Conservation (phyloP, 2,113 vertebrate species). For the Chionis minor region DNA sequence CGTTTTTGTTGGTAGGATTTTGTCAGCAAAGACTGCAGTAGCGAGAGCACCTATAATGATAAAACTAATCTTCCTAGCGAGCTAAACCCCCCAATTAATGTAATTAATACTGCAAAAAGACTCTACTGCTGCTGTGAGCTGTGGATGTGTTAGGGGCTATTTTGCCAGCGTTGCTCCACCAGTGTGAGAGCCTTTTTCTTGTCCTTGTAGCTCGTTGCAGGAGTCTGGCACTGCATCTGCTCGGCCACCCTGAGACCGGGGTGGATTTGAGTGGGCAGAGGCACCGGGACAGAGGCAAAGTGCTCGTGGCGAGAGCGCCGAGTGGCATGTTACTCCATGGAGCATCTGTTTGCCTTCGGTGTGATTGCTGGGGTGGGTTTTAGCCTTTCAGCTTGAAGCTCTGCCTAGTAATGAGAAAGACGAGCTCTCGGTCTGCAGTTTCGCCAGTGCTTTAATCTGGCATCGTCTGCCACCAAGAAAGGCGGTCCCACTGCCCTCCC, state of each 20-base stretch:
- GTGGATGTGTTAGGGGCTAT: neutral
- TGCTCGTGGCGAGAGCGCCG: fast-evolving
- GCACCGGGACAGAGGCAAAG: neutral
- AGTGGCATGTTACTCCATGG: fast-evolving
- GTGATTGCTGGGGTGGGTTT: neutral
- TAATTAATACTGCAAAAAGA: neutral
- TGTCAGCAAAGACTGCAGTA: neutral
- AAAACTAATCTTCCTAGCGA: neutral
- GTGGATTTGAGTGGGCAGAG: neutral
- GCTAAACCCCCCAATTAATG: neutral
- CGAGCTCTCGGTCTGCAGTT: neutral
- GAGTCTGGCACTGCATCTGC: neutral
- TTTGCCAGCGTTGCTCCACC: neutral
- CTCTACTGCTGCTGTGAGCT: neutral
- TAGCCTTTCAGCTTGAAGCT: neutral
- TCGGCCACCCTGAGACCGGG: neutral
- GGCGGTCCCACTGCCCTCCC: neutral
- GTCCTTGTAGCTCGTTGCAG: neutral
- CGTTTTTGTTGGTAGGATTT: neutral
- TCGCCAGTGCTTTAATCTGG: neutral
- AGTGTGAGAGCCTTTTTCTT: neutral
- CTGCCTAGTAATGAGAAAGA: neutral
- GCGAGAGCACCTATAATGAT: neutral
- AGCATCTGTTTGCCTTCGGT: neutral
- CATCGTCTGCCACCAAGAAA: neutral